Evolutionary conservation across 2,888 invertebrate genomes (phyloP), one percentile per base, ranked within the genome.

Genomic region (Auanema sp.): DNA sequence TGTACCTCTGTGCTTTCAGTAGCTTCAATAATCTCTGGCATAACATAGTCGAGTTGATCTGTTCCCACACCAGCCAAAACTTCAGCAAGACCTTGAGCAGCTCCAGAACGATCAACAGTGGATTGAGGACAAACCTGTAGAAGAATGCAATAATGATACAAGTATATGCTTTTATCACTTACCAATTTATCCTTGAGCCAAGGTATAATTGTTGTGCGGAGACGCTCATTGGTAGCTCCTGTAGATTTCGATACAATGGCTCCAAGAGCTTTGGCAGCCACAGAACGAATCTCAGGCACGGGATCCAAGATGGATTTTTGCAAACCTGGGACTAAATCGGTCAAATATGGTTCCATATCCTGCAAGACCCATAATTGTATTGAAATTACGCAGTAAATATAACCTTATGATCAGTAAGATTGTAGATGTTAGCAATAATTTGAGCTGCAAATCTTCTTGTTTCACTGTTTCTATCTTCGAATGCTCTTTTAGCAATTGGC

Each of bases 361-460:
- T 87, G 72, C 56, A 71, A 66, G 51, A 50, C n/a, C n/a, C n/a
- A n/a, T n/a, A n/a, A 24, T 51, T 16, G n/a, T 11, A 33, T 41
- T 24, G 58, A 43, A 16, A 24, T 33, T 2, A 47, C 18, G 3
- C 47, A 47, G 3, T 5, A 18, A 18, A 18, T 18, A 47, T 47
- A 25, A 86, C 87, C 84, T 98, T 98, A 85, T 97, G 95, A 86
- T 97, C 97, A 0, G 97, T 97, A 52, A 99, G 87, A 1, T 95
- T 95, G 86, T 97, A 98, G 94, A 98, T 97, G 86, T 97, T 98
- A 64, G 97, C 96, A 78, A 99, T 96, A 84, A 99, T 97, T 87
- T 98, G 96, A 2, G 96, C 95, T 1, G 98, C 94, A 94, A 97
- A 96, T 87, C 97, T 94, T 79, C 98, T 89, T 0, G 95, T 97